These are phyloP conservation scores for Drosophila pseudotalamancana DNA, from an alignment of 2,888 invertebrate genomes.

Conservation along the genomic window DNA sequence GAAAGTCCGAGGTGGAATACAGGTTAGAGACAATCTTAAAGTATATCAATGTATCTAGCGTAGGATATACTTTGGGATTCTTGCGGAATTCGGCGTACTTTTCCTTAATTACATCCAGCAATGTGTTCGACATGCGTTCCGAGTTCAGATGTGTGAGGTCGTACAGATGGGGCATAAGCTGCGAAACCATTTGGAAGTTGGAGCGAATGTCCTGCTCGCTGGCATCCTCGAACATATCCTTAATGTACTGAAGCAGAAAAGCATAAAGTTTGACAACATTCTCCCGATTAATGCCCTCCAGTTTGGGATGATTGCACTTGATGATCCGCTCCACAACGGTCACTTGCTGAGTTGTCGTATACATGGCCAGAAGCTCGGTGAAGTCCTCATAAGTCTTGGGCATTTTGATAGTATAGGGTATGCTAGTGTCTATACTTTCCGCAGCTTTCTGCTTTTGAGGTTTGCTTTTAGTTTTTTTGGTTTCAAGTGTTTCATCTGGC, in stretches of 20 bases:
- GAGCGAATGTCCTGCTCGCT: slow-evolving; percentile 84
- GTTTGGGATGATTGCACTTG: slow-evolving; percentile 93
- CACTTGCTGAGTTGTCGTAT: slow-evolving; percentile 88
- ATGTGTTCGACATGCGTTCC: slow-evolving; percentile 87
- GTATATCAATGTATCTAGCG: slow-evolving; percentile 89
- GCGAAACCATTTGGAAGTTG: slow-evolving; percentile 87
- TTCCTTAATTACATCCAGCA: slow-evolving; percentile 89
- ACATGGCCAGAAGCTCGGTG: slow-evolving; percentile 86
- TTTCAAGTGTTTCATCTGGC: slow-evolving; percentile 46
- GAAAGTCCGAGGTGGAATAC: slow-evolving; percentile 95
- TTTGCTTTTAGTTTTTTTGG: slow-evolving; percentile 17
- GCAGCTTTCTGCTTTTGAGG: slow-evolving; percentile 3
- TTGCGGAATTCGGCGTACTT: slow-evolving; percentile 88
- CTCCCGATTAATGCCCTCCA: slow-evolving; percentile 91
- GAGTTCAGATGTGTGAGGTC: slow-evolving; percentile 90
- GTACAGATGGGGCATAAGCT: slow-evolving; percentile 86
- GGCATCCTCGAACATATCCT: slow-evolving; percentile 87
- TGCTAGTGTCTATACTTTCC: slow-evolving; percentile 25
- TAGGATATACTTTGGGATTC: slow-evolving; percentile 87
- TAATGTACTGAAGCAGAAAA: slow-evolving; percentile 91
- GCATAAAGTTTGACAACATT: slow-evolving; percentile 90
- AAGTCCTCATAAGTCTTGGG: slow-evolving; percentile 88
- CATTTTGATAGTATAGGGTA: slow-evolving; percentile 87
- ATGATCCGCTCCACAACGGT: slow-evolving; percentile 92
- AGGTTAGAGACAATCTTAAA: slow-evolving; percentile 91